Evolutionary conservation across 2,888 invertebrate genomes (phyloP).

Genomic region (Timema podura): DNA sequence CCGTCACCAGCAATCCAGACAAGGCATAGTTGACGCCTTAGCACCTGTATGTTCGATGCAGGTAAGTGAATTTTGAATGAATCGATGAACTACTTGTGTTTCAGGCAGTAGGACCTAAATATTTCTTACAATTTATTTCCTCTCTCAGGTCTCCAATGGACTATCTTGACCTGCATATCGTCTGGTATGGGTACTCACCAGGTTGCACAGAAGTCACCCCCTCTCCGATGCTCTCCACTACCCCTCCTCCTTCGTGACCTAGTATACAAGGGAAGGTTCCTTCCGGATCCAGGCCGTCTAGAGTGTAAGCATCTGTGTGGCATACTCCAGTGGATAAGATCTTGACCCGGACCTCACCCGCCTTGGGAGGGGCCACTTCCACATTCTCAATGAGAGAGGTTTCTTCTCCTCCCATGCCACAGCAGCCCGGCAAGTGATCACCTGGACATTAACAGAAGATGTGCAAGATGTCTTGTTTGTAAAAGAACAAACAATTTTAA

Average conservation of each 20-base stretch:
- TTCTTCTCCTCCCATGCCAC: constrained; percentile 95
- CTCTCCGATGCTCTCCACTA: constrained; percentile 95
- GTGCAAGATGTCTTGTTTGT: no score
- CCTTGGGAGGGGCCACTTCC: constrained; percentile 90
- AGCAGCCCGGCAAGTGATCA: constrained; percentile 89
- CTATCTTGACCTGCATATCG: no score
- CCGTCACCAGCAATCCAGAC: no score
- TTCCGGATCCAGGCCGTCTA: constrained; percentile 85
- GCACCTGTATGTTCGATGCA: no score
- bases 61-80: no score
- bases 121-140: no score
- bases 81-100: no score
- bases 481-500: no score
- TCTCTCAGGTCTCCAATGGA: no score
- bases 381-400: constrained; percentile 82
- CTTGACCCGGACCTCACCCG: constrained; percentile 85
- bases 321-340: constrained; percentile 79
- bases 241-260: constrained; percentile 95
- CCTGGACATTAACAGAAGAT: constrained; percentile 44
- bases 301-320: constrained; percentile 89
- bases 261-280: constrained; percentile 88
- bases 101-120: no score
- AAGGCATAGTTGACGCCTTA: no score
- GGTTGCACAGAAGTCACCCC: constrained; percentile 81
- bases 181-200: constrained; percentile 48